These are phyloP conservation scores for Corythaeola cristata DNA, from an alignment of 2,113 vertebrate genomes.

Conservation along the genomic window DNA sequence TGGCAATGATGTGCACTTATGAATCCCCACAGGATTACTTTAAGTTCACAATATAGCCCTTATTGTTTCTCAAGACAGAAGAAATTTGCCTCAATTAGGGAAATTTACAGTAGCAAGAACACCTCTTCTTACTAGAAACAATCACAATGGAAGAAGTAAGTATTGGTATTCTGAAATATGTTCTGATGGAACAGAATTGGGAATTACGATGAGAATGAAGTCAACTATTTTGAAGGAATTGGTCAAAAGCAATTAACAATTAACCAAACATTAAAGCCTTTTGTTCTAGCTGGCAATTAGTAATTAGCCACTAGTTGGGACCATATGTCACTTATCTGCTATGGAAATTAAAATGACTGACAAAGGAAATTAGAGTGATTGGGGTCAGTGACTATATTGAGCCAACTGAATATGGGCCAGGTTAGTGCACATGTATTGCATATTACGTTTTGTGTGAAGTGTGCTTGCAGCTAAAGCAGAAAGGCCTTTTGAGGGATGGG, in stretches of 20 bases:
- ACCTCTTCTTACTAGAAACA: not conserved
- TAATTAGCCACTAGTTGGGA: conserved; percentile 14
- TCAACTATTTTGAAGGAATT: not conserved
- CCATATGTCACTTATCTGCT: not conserved
- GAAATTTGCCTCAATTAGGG: not conserved
- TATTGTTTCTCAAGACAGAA: not conserved
- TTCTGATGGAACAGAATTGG: not conserved
- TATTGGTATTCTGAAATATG: not conserved
- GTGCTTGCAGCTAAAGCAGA: not conserved
- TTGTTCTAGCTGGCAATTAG: conserved; percentile 14
- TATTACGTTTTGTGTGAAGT: not conserved
- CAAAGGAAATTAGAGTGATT: conserved; percentile 7
- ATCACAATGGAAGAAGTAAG: not conserved
- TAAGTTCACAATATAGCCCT: not conserved
- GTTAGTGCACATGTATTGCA: not conserved
- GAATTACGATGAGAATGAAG: not conserved
- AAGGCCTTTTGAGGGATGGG: not conserved
- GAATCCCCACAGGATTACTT: not conserved
- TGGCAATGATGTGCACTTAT: not conserved
- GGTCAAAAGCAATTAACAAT: not conserved
- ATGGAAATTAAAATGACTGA: conserved; percentile 25
- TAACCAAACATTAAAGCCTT: conserved; percentile 12
- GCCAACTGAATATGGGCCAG: not conserved
- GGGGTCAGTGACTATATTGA: not conserved
- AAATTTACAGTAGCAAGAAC: not conserved